Evolutionary conservation across 1,140 invertebrate species (phyloP), one percentile per base, ranked within the genome.

Genomic region (Dendroctonus ponderosae): DNA sequence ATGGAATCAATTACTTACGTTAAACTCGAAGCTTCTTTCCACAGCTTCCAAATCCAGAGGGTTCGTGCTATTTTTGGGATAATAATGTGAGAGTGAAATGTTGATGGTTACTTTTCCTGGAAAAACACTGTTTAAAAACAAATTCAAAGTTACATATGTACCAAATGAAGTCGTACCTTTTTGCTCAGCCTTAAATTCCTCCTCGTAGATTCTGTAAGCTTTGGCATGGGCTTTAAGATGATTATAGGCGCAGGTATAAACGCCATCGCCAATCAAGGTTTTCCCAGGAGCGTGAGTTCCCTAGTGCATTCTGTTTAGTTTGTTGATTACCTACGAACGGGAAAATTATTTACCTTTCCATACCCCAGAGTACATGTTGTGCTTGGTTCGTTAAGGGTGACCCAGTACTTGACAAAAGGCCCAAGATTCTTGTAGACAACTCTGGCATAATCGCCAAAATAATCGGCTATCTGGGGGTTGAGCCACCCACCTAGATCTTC

Each of bases 401-500:
- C 73, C 82, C 82, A 84, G 62, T 74, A 73, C 76, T 84, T 84
- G 2, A 75, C 70, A 5, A 64, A 48, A 44, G 68, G 70, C 6
- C 71, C 72, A 15, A 73, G 68, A 1, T 43, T 58, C 7, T 54
- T 39, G 43, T 70, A 73, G 37, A 40, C 51, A 44, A 72, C 42
- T 26, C 58, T 43, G 2, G 78, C 26, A 26, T 26, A 26, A 2
- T 26, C 26, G 1, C 26, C 26, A 26, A 26, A 26, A 26, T 26
- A 26, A 3, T 26, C 26, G 3, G 26, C 26, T 2, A 26, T 26
- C 26, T 26, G 26, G 26, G 26, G 26, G 26, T 88, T 89, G 0
- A 83, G 76, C 86, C 86, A 88, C 2, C 87, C 87, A 2, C 87
- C 87, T 8, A 86, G 69, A 49, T 87, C 83, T 72, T 88, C 85